Conservation (phyloP, 2,113 vertebrate species). For the Callopanchax toddi region DNA sequence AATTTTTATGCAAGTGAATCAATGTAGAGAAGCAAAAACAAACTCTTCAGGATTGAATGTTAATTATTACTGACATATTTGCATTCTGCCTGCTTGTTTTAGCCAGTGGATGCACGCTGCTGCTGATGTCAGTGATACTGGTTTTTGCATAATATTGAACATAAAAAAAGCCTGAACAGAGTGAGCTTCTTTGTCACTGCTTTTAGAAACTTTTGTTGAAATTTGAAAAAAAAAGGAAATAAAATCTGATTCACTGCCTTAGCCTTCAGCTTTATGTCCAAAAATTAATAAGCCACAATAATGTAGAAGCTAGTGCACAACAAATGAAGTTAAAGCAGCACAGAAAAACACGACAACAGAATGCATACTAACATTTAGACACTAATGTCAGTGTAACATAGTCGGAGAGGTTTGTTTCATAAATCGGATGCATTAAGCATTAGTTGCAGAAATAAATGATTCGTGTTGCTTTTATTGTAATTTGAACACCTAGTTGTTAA, state of each 20-base stretch:
- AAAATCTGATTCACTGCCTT: slow-evolving; percentile 21
- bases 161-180: slow-evolving; percentile 40
- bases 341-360: slow-evolving; percentile 41
- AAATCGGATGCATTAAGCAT: slow-evolving; percentile 21
- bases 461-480: slow-evolving; percentile 24
- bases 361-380: slow-evolving; percentile 16
- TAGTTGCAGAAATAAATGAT: slow-evolving; percentile 2
- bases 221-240: slow-evolving; percentile 8
- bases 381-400: slow-evolving; percentile 4
- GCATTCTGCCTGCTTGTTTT: slow-evolving; percentile 48
- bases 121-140: slow-evolving; percentile 44
- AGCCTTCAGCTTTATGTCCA: slow-evolving; percentile 17
- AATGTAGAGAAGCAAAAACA: slow-evolving; percentile 24
- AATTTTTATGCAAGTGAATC: slow-evolving; percentile 30
- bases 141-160: slow-evolving; percentile 32
- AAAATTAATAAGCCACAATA: slow-evolving; percentile 19
- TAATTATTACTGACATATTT: slow-evolving; percentile 37
- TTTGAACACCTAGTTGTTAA: slow-evolving; percentile 19
- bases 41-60: slow-evolving; percentile 41
- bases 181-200: slow-evolving; percentile 38
- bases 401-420: slow-evolving; percentile 22
- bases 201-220: slow-evolving; percentile 33
- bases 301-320: slow-evolving; percentile 19
- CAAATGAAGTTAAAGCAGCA: slow-evolving; percentile 24
- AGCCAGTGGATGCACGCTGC: slow-evolving; percentile 48